These are phyloP conservation scores for Ovis aries DNA, from an alignment of 2,113 vertebrate genomes.

Conservation along the genomic window ARS-UI_Ramb_v3.0 NC_056056.1:165767501-165768000, in stretches of 20 bases:
- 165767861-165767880: slow-evolving; percentile 99
- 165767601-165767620: not conserved
- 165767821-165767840: slow-evolving; percentile 96
- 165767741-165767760: not conserved
- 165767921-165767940: slow-evolving; percentile 89
- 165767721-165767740: not conserved
- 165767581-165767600: not conserved
- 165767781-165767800: slow-evolving; percentile 62
- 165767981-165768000: not conserved
- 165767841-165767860: slow-evolving; percentile 99
- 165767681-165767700: not conserved
- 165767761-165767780: not conserved
- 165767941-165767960: not conserved
- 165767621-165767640: not conserved
- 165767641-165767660: not conserved
- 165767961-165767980: not conserved
- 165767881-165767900: slow-evolving; percentile 97
- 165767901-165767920: slow-evolving; percentile 99
- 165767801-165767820: slow-evolving; percentile 98
- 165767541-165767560: not conserved
- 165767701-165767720: not conserved
- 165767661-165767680: not conserved
- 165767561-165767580: not conserved
- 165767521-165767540: not conserved
- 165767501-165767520: not conserved